phyloP scores from a whole-genome alignment of 2,113 vertebrate genomes.

The Hymenochirus boettgeri region DNA sequence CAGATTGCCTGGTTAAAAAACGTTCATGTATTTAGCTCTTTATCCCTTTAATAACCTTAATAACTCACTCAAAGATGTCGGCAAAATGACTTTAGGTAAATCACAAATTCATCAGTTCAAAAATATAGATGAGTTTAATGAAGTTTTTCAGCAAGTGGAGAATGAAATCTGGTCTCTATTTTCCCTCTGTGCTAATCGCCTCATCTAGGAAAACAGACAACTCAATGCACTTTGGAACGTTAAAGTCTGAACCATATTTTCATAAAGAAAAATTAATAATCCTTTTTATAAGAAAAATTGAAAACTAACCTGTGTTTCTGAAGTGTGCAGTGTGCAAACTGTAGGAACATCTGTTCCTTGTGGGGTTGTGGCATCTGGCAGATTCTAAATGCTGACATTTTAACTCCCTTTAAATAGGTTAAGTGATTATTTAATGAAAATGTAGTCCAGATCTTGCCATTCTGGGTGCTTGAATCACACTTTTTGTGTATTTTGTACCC shows the following conservation, averaged over 20 bases:
- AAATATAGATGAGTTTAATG: no score
- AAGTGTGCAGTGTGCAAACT: conserved; percentile 24
- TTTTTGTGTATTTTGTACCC: conserved; percentile 32
- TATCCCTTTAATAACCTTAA: no score
- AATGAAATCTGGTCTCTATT: background rate
- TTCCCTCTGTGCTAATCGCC: background rate
- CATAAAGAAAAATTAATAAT: conserved; percentile 13
- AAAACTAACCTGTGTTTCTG: background rate
- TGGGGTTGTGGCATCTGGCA: conserved; percentile 42
- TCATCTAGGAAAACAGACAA: background rate
- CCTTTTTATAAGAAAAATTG: background rate
- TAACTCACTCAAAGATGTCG: no score
- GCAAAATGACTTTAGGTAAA: no score
- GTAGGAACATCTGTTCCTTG: conserved; percentile 41
- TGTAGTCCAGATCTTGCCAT: conserved; percentile 30
- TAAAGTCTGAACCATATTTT: conserved; percentile 16
- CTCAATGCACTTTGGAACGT: background rate
- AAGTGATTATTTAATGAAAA: conserved; percentile 44
- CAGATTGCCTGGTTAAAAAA: no score
- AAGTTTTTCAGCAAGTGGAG: background rate
- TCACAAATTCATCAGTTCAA: no score
- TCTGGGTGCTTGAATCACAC: conserved; percentile 39
- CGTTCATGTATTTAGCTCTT: no score
- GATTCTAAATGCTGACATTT: conserved; percentile 42
- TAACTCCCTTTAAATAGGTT: conserved; percentile 42